Evolutionary conservation across 2,888 invertebrate species (phyloP), one percentile per base, ranked within the genome.

Genomic region (Mythimna pallens): DNA sequence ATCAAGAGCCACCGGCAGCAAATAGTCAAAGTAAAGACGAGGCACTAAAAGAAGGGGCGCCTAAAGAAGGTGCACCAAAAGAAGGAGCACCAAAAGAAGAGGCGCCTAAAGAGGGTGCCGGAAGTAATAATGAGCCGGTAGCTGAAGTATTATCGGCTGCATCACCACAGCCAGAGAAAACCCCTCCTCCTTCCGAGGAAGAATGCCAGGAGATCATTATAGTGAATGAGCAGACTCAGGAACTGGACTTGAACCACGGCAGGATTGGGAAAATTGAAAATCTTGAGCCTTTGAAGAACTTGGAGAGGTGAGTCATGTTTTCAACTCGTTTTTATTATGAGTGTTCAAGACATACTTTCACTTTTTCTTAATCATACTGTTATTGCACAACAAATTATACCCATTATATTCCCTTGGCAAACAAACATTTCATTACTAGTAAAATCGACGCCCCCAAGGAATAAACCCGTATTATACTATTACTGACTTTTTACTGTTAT

Each of bases 241-340:
- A 98, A 88, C 93, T 99, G n/a, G 99, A 99, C 92, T 96, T 99
- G 81, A 99, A 99, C 93, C 99, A 99, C 91, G 98, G 98, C 64
- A 97, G 98, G 82, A 97, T 99, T 80, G 98, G 97, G 4, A 98
- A 98, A 91, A 97, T 99, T 78, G 98, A 98, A 88, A 98, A 99
- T 89, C 96, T 99, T 78, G 98, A 99, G 88, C 97, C 97, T 0
- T 93, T 99, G 36, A 97, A 95, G 54, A 97, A 97, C 81, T 97
- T 99, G 58, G 97, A 99, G 95, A 97, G 96, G 96, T 96, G 90
- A 84, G 71, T 71, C 78, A 82, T 72, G n/a, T 3, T 58, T 54
- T 6, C 0, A 47, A 62, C 65, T 17, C 0, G 52, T 47, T 57
- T 63, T 59, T 25, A 52, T 59, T 25, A 52, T 30, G 4, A 36